Conservation (phyloP, 2,113 vertebrate genomes). For the Boulengeromyrus knoepffleri region DNA sequence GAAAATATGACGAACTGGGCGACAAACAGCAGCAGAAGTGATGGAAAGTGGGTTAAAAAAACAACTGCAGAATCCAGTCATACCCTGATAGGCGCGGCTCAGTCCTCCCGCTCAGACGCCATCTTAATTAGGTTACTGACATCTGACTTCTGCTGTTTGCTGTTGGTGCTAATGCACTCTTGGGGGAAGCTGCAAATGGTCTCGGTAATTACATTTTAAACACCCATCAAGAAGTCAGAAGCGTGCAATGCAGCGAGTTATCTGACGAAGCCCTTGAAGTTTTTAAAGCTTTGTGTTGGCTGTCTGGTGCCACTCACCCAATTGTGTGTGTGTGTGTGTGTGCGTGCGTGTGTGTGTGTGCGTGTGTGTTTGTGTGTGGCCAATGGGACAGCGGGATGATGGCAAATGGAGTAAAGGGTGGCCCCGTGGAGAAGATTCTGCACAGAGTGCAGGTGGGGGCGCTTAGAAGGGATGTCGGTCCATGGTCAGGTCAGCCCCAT, state of each 20-base stretch:
- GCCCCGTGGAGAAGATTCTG: not conserved
- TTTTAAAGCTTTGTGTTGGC: not conserved
- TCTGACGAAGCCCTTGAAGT: not conserved
- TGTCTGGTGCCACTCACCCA: not conserved
- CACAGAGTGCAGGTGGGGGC: not conserved
- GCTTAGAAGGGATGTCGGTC: not conserved
- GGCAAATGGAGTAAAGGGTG: not conserved
- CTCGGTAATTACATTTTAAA: constrained; percentile 25
- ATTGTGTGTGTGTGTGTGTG: not conserved
- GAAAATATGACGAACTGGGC: not conserved
- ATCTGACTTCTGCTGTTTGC: not conserved
- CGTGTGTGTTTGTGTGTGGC: not conserved
- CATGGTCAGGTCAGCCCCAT: not conserved
- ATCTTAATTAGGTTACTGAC: constrained; percentile 15
- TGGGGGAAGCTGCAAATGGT: constrained; percentile 16
- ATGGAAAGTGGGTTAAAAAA: constrained; percentile 27
- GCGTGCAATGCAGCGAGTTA: not conserved
- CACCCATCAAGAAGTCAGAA: constrained; percentile 13
- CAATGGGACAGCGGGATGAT: not conserved
- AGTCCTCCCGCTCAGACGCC: not conserved
- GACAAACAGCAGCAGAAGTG: constrained; percentile 24
- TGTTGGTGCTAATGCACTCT: constrained; percentile 8
- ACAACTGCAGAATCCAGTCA: constrained; percentile 29
- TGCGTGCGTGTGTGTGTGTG: not conserved
- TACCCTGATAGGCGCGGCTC: constrained; percentile 11